A percentile compares a stretch with the other conserved stretches of the same genome.
phyloP scores from a whole-genome alignment of 2,888 invertebrate genomes.

The Caenorhabditis wallacei region DNA sequence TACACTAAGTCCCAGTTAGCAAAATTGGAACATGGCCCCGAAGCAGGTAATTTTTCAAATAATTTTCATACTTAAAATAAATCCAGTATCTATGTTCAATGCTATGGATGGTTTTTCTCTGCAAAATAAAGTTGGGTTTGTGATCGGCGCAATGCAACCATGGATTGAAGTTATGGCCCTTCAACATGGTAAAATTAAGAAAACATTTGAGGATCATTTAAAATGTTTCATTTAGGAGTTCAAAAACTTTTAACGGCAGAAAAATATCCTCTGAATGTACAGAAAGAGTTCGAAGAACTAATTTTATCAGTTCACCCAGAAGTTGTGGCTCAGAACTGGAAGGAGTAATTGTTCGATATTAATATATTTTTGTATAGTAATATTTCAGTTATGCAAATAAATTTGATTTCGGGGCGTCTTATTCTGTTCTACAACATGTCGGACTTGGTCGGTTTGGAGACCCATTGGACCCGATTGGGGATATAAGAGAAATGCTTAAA shows the following conservation, averaged over 20 bases:
- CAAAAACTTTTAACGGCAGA: slow-evolving; percentile 6
- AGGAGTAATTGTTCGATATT: background rate
- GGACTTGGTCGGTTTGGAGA: slow-evolving; percentile 63
- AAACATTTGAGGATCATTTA: background rate
- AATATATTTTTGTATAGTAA: too few relatives aligned
- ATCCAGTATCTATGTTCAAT: slow-evolving; percentile 39
- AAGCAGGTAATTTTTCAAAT: too few relatives aligned
- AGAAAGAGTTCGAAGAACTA: slow-evolving; percentile 3
- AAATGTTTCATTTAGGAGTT: slow-evolving; percentile 15
- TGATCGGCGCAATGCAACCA: slow-evolving; percentile 51
- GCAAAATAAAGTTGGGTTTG: background rate
- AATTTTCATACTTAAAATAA: too few relatives aligned
- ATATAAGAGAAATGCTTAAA: slow-evolving; percentile 61
- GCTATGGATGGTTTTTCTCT: slow-evolving; percentile 23
- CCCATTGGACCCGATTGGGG: slow-evolving; percentile 64
- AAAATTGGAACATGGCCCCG: background rate
- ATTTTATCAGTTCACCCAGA: background rate
- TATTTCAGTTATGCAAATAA: background rate
- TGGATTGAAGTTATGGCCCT: slow-evolving; percentile 54
- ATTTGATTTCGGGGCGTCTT: slow-evolving; percentile 61
- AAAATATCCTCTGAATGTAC: background rate
- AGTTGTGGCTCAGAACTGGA: background rate
- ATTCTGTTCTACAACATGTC: slow-evolving; percentile 59
- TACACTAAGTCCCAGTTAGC: too few relatives aligned
- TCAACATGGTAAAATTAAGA: background rate